phyloP scores from a whole-genome alignment of 2,113 vertebrate genomes.

The Phylloscopus whistleri region DNA sequence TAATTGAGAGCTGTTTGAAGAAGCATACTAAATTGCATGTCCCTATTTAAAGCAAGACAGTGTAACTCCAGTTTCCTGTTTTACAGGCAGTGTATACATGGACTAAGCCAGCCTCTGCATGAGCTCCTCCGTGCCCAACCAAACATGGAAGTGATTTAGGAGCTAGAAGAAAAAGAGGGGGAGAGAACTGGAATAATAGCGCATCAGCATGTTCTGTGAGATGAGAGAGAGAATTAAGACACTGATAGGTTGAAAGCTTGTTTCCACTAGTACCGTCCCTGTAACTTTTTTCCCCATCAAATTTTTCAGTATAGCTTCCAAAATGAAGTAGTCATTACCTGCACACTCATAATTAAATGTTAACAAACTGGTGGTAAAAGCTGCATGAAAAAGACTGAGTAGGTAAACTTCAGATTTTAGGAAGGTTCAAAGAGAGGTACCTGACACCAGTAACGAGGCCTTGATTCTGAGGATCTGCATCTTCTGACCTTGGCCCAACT shows the following conservation, averaged over 20 bases:
- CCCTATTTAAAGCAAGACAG: not conserved
- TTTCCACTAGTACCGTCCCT: not conserved
- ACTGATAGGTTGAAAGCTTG: not conserved
- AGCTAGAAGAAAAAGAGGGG: not conserved
- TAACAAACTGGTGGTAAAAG: not conserved
- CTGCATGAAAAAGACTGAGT: not conserved
- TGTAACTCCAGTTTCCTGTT: not conserved
- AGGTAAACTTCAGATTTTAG: not conserved
- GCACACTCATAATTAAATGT: not conserved
- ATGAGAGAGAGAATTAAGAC: not conserved
- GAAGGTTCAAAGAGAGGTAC: not conserved
- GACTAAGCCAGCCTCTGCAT: not conserved
- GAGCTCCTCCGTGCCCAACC: not conserved
- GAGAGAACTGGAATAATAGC: not conserved
- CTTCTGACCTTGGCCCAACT: not conserved
- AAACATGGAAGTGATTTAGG: not conserved
- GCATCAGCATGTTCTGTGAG: not conserved
- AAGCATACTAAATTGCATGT: not conserved
- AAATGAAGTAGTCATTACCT: not conserved
- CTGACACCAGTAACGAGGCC: not conserved
- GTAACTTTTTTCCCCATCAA: rapidly evolving
- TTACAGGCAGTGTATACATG: not conserved
- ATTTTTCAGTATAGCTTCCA: not conserved
- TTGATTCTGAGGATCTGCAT: not conserved
- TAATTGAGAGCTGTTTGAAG: not conserved